These are phyloP conservation scores for Desmophyllum pertusum DNA, from an alignment of 92 coral and sea anemone species.

Conservation along the genomic window DNA sequence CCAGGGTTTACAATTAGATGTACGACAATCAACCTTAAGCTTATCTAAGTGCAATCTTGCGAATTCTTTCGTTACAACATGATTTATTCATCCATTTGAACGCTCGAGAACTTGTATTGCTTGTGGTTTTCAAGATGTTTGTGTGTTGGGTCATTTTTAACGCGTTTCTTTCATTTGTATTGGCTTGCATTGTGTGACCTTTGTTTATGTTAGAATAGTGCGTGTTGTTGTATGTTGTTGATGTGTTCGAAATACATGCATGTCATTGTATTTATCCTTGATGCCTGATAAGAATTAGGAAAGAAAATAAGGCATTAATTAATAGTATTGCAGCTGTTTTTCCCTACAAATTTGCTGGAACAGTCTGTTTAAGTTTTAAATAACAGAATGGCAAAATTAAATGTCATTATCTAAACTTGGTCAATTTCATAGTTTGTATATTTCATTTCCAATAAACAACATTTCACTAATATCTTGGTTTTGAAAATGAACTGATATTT, in stretches of 20 bases:
- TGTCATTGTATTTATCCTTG: not conserved
- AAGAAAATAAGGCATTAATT: not conserved
- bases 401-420: not conserved
- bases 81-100: conserved; percentile 12
- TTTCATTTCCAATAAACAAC: not conserved
- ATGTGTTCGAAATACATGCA: not conserved
- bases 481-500: not conserved
- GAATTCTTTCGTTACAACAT: not conserved
- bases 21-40: not conserved
- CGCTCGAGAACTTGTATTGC: not conserved
- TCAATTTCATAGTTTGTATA: conserved; percentile 9
- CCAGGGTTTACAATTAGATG: not conserved
- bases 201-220: not conserved
- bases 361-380: not conserved
- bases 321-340: not conserved
- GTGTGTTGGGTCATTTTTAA: not conserved
- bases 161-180: not conserved
- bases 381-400: too few relatives aligned
- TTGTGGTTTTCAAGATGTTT: conserved; percentile 21
- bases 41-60: conserved; percentile 19
- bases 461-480: not conserved
- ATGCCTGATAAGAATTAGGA: not conserved
- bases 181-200: conserved; percentile 21
- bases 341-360: not conserved
- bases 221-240: not conserved